phyloP scores from a whole-genome alignment of 2,113 vertebrate genomes.

The Heterotis niloticus region DNA sequence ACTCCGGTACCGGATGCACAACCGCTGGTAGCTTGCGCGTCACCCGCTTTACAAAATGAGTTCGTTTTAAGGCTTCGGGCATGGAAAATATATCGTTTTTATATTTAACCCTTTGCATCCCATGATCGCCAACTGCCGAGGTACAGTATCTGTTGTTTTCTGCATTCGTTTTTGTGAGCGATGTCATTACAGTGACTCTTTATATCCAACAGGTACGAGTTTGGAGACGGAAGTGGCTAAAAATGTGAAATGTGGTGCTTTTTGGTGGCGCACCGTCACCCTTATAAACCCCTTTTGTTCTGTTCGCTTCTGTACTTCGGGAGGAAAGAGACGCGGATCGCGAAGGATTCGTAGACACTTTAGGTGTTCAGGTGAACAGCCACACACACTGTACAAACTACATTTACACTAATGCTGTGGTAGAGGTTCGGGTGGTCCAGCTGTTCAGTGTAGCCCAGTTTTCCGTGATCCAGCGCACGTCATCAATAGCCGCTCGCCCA shows the following conservation, averaged over 20 bases:
- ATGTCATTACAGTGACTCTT: not conserved
- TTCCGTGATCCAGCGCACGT: no score
- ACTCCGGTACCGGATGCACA: not conserved
- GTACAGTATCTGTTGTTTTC: slow-evolving; percentile 47
- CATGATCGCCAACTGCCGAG: slow-evolving; percentile 59
- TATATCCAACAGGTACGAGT: not conserved
- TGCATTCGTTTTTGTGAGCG: slow-evolving; percentile 3
- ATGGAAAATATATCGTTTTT: slow-evolving; percentile 53
- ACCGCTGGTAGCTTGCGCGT: slow-evolving; percentile 13
- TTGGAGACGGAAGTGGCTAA: not conserved
- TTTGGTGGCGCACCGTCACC: not conserved
- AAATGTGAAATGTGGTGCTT: not conserved
- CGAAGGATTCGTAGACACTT: no score
- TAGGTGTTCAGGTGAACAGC: no score
- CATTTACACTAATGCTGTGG: no score
- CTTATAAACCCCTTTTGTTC: slow-evolving; percentile 23
- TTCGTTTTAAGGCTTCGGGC: slow-evolving; percentile 50
- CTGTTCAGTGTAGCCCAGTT: no score
- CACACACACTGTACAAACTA: no score
- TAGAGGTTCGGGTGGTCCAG: no score
- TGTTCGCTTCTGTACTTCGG: no score
- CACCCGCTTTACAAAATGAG: slow-evolving; percentile 31
- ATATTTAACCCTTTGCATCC: slow-evolving; percentile 59
- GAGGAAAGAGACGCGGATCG: no score
- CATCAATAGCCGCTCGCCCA: no score